Evolutionary conservation across 2,888 invertebrate species (phyloP), one percentile per base, ranked within the genome.

Genomic region (Blomia tropicalis): DNA sequence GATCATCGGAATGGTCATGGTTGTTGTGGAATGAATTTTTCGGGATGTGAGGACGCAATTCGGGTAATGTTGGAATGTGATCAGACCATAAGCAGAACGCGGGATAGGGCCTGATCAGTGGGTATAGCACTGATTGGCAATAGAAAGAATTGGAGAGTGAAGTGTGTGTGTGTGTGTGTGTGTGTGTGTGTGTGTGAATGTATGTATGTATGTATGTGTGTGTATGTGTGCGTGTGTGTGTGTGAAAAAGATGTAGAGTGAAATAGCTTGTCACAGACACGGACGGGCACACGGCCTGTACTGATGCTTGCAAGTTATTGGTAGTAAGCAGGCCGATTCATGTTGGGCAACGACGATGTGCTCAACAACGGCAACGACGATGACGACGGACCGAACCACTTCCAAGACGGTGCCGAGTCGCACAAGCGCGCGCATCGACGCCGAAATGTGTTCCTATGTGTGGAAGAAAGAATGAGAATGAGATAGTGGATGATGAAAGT

Each of bases 191-290:
- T n/a, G n/a, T n/a, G n/a, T n/a, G n/a, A n/a, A n/a, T n/a, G n/a
- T n/a, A n/a, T n/a, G n/a, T n/a, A n/a, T n/a, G n/a, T n/a, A n/a
- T n/a, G n/a, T n/a, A n/a, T n/a, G n/a, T n/a, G n/a, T n/a, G n/a
- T n/a, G n/a, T n/a, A n/a, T n/a, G n/a, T n/a, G n/a, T n/a, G n/a
- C n/a, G n/a, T n/a, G n/a, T n/a, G n/a, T n/a, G n/a, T n/a, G n/a
- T n/a, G n/a, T n/a, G n/a, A n/a, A n/a, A n/a, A n/a, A n/a, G n/a
- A n/a, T n/a, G n/a, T n/a, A n/a, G n/a, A n/a, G n/a, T n/a, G n/a
- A n/a, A n/a, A n/a, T n/a, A n/a, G n/a, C n/a, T n/a, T 47, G 51
- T 47, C 51, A 47, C 51, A 47, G 51, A 47, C 51, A 47, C 51
- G 51, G 7, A 47, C 51, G 7, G 7, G 36, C 36, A 36, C 36